Evolutionary conservation across 2,888 invertebrate genomes (phyloP).

Genomic region (Hartigia nigra): DNA sequence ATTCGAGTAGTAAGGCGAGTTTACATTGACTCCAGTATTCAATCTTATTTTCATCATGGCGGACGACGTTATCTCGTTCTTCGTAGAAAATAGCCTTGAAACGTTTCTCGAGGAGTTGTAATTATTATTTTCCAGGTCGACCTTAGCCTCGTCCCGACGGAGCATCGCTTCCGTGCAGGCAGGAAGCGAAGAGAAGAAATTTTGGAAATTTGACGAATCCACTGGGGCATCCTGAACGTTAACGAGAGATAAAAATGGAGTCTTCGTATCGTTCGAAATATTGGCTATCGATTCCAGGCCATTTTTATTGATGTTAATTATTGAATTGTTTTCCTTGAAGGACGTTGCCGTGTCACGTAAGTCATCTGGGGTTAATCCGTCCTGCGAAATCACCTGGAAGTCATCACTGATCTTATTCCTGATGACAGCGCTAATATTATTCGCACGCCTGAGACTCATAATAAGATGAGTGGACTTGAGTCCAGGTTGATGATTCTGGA

Average conservation of each 20-base stretch:
- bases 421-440: constrained; percentile 1
- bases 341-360: neutral
- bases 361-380: neutral
- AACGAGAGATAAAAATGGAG: neutral
- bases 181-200: constrained; percentile 13
- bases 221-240: neutral
- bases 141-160: neutral
- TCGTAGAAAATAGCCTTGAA: constrained; percentile 3
- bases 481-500: constrained; percentile 25
- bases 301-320: neutral
- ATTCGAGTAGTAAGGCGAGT: neutral
- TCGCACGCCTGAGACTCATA: constrained; percentile 29
- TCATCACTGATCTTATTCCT: neutral
- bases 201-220: constrained; percentile 6
- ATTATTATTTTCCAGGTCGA: constrained; percentile 11
- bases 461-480: constrained; percentile 46
- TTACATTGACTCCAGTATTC: neutral
- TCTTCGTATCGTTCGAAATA: neutral
- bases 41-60: neutral
- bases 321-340: neutral
- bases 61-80: neutral
- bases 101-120: neutral
- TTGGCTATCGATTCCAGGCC: neutral
- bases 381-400: neutral
- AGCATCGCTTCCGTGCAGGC: constrained; percentile 4